These are phyloP conservation scores for Stomatorhinus ivindoensis DNA, from an alignment of 2,113 vertebrate species.

Conservation along the genomic window DNA sequence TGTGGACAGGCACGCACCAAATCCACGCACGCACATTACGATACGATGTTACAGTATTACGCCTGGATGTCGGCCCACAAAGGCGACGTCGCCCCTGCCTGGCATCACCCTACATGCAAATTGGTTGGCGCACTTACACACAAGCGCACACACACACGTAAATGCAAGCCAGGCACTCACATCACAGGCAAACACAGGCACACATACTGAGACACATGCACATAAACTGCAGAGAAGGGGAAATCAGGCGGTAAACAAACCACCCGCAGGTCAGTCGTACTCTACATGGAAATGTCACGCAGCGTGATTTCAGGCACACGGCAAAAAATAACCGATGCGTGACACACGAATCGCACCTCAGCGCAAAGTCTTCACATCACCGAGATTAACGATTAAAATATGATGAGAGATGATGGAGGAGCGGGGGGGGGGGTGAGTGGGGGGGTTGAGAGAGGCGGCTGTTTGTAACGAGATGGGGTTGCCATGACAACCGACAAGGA, in stretches of 20 bases:
- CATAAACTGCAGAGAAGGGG: neutral
- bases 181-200: constrained; percentile 3
- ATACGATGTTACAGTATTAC: neutral
- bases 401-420: constrained; percentile 28
- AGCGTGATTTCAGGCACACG: neutral
- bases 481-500: constrained; percentile 73
- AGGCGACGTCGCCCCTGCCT: neutral
- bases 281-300: neutral
- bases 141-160: neutral
- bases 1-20: neutral
- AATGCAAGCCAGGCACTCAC: neutral
- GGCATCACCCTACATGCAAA: neutral
- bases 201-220: neutral
- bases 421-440: constrained; percentile 25
- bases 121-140: neutral
- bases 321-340: neutral
- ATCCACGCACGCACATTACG: neutral
- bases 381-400: neutral
- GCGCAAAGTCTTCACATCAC: neutral
- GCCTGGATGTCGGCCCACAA: neutral
- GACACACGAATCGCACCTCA: neutral
- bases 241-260: neutral
- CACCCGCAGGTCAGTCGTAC: neutral
- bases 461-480: constrained; percentile 53
- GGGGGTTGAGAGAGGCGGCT: neutral